Evolutionary conservation across 2,797 vertebrate species (phyloP), one percentile per base, ranked within the genome.

Genomic region (Streptopelia turtur): DNA sequence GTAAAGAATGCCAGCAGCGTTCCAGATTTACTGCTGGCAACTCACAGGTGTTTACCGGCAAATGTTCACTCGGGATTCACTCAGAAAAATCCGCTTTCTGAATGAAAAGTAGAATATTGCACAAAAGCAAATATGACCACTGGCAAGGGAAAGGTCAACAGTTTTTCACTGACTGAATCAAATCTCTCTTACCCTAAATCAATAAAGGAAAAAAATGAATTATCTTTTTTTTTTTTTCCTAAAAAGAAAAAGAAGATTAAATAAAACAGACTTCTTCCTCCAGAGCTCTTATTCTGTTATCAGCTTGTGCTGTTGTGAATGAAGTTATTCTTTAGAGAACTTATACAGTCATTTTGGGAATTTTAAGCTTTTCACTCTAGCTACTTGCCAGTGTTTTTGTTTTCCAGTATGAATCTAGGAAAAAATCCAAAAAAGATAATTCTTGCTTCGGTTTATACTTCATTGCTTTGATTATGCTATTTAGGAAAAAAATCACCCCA

Each of bases 1-100:
- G 92, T 91, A 35, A 11, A 59, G 90, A 94, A 86, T 61, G 31
- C 60, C 72, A 37, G 94, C 79, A 92, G 72, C 13, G 4, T 89
- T 78, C 76, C 77, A 52, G 55, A 74, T 96, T 96, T 95, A 95
- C 30, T 96, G 69, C 75, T 86, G 87, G 82, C 72, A 84, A 16
- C 14, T 92, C 45, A 28, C 90, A 96, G 94, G 85, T 97, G 86
- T 96, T 97, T 83, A 39, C 35, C 10, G 5, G 65, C 56, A 37
- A 93, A 87, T 53, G 27, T 78, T 96, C 89, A 69, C 72, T 50
- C 22, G 52, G 92, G 84, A 74, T 61, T 92, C 92, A 78, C 82
- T 81, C 37, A 82, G 57, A 41, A 96, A 94, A 95, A 94, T 52
- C 69, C 33, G 13, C 69, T 95, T 88, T 70, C 68, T 96, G 87